Evolutionary conservation across 2,113 vertebrate species (phyloP), one percentile per base, ranked within the genome.

Genomic region (Chloropsis hardwickii): DNA sequence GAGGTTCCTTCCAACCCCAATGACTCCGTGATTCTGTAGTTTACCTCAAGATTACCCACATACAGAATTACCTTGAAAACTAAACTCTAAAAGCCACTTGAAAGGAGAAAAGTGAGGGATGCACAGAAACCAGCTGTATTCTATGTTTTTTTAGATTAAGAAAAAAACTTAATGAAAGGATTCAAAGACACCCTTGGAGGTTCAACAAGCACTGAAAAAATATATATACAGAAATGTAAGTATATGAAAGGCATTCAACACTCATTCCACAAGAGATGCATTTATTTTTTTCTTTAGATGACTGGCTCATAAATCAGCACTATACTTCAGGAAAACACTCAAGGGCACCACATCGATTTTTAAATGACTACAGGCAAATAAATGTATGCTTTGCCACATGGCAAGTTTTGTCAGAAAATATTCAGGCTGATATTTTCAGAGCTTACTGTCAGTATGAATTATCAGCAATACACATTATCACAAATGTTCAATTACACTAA

Each of bases 381-480:
- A 92, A 86, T 86, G 66, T 84, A 74, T 88, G 91, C 93, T 91
- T 94, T 94, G 56, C 58, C 69, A 96, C 65, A 92, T 81, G 40
- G 51, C 77, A 94, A 50, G 25, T 65, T 94, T 86, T 35, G 57
- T 87, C 95, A 93, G 78, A 77, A 95, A 92, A 93, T 61, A 92
- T 54, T 88, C 62, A 81, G 81, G 81, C 57, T 79, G 81, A 60
- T 92, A 77, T 72, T 90, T 80, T 88, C 74, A 93, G 76, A 82
- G 79, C 45, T 71, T 80, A 62, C 76, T 64, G 89, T 90, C 58
- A 72, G 23, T 58, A 78, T 16, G 57, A 71, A 90, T 92, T 93
- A 86, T 76, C 35, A 90, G 67, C 69, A 40, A n/a, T 23, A 42
- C 35, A 20, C 50, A 88, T 45, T 73, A 94, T 33, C n/a, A 45